A percentile compares a stretch with the other conserved stretches of the same genome.
Evolutionary conservation across 2,888 invertebrate species (phyloP).

Genomic region (Epistrophe grossulariae): DNA sequence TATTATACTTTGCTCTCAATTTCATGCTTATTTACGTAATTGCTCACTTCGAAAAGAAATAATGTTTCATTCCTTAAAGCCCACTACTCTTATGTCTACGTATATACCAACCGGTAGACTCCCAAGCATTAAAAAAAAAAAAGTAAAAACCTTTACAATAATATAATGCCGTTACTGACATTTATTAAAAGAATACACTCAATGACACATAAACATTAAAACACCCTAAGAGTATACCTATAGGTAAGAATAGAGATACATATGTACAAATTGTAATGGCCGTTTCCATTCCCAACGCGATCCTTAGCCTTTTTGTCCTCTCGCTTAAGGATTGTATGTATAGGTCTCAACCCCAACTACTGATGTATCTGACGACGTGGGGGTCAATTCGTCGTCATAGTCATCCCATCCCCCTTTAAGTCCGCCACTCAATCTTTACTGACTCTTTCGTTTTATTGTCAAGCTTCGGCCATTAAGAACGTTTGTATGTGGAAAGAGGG

Average conservation of each 20-base stretch:
- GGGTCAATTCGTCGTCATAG: slow-evolving; percentile 30
- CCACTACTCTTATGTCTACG: background rate
- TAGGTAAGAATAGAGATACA: slow-evolving; percentile 28
- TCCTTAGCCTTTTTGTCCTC: slow-evolving; percentile 25
- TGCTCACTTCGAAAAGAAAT: slow-evolving; percentile 54
- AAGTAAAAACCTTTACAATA: slow-evolving; percentile 43
- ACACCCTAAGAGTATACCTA: slow-evolving; percentile 27
- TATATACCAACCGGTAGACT: background rate
- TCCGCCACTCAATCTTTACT: slow-evolving; percentile 33
- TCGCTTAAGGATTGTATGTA: background rate
- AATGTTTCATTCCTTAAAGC: slow-evolving; percentile 27
- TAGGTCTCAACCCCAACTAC: background rate
- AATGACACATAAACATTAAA: slow-evolving; percentile 72
- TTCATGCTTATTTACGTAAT: slow-evolving; percentile 64
- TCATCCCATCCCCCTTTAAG: background rate
- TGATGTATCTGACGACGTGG: slow-evolving; percentile 13
- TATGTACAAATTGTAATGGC: slow-evolving; percentile 68
- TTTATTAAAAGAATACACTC: slow-evolving; percentile 73
- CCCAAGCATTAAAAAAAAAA: background rate
- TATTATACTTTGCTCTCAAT: slow-evolving; percentile 37
- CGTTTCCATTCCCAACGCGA: slow-evolving; percentile 29
- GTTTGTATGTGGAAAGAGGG: background rate
- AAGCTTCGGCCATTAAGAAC: slow-evolving; percentile 62
- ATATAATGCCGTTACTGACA: slow-evolving; percentile 69
- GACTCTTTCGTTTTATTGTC: slow-evolving; percentile 56